These are phyloP conservation scores for Acrobasis suavella DNA, from an alignment of 2,888 invertebrate genomes.

Conservation along the genomic window DNA sequence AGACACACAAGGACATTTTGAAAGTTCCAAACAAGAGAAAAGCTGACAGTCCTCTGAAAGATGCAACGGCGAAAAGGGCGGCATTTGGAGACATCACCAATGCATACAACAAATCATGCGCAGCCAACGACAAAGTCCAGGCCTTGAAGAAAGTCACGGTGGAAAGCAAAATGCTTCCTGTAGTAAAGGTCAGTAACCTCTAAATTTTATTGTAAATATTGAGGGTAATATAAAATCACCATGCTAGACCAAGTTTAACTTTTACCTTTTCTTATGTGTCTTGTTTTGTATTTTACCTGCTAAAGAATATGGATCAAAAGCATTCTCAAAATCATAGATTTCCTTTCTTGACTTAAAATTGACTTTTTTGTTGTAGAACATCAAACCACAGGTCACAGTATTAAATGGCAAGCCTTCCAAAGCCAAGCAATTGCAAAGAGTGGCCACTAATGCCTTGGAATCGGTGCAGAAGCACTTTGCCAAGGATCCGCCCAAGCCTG, in stretches of 20 bases:
- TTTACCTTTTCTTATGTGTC: not conserved
- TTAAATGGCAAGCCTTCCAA: slow-evolving; percentile 71
- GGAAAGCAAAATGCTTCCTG: slow-evolving; percentile 74
- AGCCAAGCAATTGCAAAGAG: slow-evolving; percentile 69
- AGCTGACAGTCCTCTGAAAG: slow-evolving; percentile 90
- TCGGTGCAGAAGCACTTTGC: slow-evolving; percentile 69
- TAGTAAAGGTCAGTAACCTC: slow-evolving; percentile 62
- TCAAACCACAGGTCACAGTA: slow-evolving; percentile 58
- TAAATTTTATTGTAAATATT: slow-evolving; percentile 30
- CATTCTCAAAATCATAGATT: not conserved
- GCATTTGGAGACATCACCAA: slow-evolving; percentile 95
- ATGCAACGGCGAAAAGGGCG: slow-evolving; percentile 88
- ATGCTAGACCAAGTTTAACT: not conserved
- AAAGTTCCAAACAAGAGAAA: slow-evolving; percentile 88
- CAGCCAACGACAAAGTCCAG: slow-evolving; percentile 65
- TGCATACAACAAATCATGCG: slow-evolving; percentile 77
- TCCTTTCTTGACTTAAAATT: not conserved
- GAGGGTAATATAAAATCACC: slow-evolving; percentile 43
- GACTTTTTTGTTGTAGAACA: slow-evolving; percentile 53
- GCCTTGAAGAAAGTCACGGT: slow-evolving; percentile 77
- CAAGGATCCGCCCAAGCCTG: slow-evolving; percentile 62
- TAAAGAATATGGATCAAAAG: not conserved
- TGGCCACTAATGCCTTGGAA: slow-evolving; percentile 65
- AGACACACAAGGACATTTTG: slow-evolving; percentile 65
- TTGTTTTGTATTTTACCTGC: not conserved